Evolutionary conservation across 2,113 vertebrate species (phyloP), one percentile per base, ranked within the genome.

Genomic region (Onychorhynchus coronatus): DNA sequence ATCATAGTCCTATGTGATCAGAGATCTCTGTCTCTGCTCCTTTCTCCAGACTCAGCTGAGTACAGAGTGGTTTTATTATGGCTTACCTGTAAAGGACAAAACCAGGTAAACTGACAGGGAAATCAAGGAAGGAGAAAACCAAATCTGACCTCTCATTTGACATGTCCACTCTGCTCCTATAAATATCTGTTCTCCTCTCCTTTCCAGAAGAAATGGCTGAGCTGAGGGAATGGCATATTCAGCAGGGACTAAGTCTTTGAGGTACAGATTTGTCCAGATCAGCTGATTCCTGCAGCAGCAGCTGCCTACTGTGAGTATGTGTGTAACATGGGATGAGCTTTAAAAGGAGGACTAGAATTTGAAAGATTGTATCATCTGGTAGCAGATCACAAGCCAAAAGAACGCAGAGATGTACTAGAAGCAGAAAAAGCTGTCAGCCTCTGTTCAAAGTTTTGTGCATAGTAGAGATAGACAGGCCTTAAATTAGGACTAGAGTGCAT

Each of bases 241-340:
- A 90, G 42, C n/a, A 72, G 12, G 20, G 28, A 53, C 31, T 44
- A 47, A 19, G 2, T 37, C 28, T 53, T 33, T 74, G 39, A 84
- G 53, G 42, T 41, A 28, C 9, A 88, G 31, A 37, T 24, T 73
- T 22, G 14, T 80, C 30, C 53, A 58, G 58, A 76, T 28, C 35
- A 72, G 46, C 27, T 6, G 12, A 17, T 23, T 71, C 25, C 76
- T 44, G 72, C 42, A 72, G n/a, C 1, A 27, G 37, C 15, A 77
- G 55, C 11, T 27, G 33, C 41, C 21, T 27, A 25, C 23, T 41
- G 11, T 7, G 28, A 20, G 59, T 8, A 5, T 49, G n/a, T 68
- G 8, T 37, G 4, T 23, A 81, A 61, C 30, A 70, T 13, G 8
- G 7, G 14, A 4, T 0, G 0, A 58, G 31, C 31, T 59, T 61